Evolutionary conservation across 2,113 vertebrate species (phyloP), one percentile per base, ranked within the genome.

Genomic region (Azemiops feae): DNA sequence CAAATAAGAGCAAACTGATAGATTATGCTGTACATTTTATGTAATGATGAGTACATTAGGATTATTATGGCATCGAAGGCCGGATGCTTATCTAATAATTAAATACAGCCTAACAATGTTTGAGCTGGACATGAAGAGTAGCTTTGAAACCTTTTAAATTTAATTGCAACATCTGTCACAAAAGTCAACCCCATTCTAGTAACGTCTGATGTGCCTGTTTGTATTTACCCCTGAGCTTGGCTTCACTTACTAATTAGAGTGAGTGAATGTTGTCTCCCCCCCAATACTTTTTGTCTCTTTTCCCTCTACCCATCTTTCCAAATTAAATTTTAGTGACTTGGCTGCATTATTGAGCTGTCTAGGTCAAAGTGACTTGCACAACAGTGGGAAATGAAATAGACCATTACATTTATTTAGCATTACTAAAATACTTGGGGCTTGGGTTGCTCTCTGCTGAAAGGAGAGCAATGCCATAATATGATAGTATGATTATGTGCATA

Each of bases 21-120:
- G 92, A 93, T 95, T 96, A 86, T 88, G 90, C 90, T 89, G 85
- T 91, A 43, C 0, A 0, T 93, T 85, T 97, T 97, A 94, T 94
- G 47, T 95, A 97, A 97, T 87, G 88, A 69, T 53, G 0, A 87
- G 93, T 95, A 89, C 92, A 95, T 97, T 94, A 94, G 92, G 88
- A 95, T 95, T 95, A 94, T 95, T 96, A 95, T 95, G 94, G 96
- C 0, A 54, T 92, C 94, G 94, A 96, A 93, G 93, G 54, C 93
- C 54, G 89, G 92, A 86, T 94, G 89, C 39, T 93, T 96, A 22
- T 96, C 96, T 95, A 95, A 93, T 96, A 86, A 88, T 95, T 97
- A 97, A 97, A 94, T 97, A 91, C 90, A 93, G 53, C 93, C 96
- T n/a, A 93, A 87, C 92, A 96, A 89, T 60, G 95, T 94, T 57